Conservation (phyloP, 2,113 vertebrate species). For the Brachypteracias leptosomus region DNA sequence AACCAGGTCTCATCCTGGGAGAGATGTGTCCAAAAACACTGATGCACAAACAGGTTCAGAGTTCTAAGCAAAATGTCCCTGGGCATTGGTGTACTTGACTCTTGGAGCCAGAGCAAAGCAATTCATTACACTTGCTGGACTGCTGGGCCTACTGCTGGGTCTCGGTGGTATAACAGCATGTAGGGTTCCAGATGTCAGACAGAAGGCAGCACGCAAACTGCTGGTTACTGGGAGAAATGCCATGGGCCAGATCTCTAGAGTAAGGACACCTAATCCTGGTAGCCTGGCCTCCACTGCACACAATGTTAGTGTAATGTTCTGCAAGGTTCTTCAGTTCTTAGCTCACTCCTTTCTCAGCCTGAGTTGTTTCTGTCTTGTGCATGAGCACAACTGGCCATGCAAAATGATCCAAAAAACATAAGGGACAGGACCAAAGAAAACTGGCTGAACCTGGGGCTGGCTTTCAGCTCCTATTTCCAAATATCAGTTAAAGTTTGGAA, state of each 20-base stretch:
- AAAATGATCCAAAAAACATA: slow-evolving; percentile 66
- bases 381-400: slow-evolving; percentile 33
- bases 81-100: slow-evolving; percentile 67
- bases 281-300: slow-evolving; percentile 32
- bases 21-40: slow-evolving; percentile 43
- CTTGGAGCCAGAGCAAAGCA: slow-evolving; percentile 69
- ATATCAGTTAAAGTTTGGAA: slow-evolving; percentile 72
- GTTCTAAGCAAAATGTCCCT: slow-evolving; percentile 69
- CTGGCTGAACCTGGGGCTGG: slow-evolving; percentile 60
- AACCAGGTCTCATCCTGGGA: slow-evolving; percentile 40
- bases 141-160: slow-evolving; percentile 47
- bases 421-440: slow-evolving; percentile 71
- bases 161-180: neutral
- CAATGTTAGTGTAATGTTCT: slow-evolving; percentile 8
- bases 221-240: slow-evolving; percentile 37
- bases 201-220: slow-evolving; percentile 34
- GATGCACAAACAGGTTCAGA: slow-evolving; percentile 65
- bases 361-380: slow-evolving; percentile 42
- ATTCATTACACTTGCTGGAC: slow-evolving; percentile 51
- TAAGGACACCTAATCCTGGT: slow-evolving; percentile 32
- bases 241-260: neutral
- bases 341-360: slow-evolving; percentile 64
- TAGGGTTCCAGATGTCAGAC: slow-evolving; percentile 41
- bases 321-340: slow-evolving; percentile 53
- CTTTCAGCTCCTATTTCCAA: slow-evolving; percentile 69